These are phyloP conservation scores for Equus quagga DNA, from an alignment of 2,113 vertebrate genomes.

Conservation along the genomic window DNA sequence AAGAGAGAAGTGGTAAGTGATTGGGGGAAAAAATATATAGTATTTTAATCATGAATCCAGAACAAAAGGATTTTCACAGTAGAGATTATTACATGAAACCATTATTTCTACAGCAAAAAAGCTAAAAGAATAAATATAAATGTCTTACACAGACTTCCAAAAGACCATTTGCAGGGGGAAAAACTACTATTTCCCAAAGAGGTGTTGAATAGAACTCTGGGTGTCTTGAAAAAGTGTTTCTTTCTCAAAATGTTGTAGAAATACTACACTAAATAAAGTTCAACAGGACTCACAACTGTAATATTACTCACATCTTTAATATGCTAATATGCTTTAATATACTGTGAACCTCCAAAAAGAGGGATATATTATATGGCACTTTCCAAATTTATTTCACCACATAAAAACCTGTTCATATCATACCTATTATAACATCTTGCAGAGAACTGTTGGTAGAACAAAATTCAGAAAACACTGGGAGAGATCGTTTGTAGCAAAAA, in stretches of 20 bases:
- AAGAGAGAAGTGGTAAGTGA: not conserved
- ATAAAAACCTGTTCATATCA: constrained; percentile 30
- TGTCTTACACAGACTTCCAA: not conserved
- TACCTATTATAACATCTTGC: not conserved
- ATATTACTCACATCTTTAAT: not conserved
- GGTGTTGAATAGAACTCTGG: not conserved
- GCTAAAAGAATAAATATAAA: constrained; percentile 26
- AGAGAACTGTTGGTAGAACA: not conserved
- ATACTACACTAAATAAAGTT: constrained; percentile 24
- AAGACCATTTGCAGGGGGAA: constrained; percentile 12
- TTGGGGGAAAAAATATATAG: not conserved
- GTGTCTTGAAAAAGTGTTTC: not conserved
- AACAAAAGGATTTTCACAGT: constrained; percentile 17
- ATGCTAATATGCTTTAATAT: constrained; percentile 25
- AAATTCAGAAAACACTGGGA: constrained; percentile 45
- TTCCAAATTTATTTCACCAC: constrained; percentile 45
- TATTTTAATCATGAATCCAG: not conserved
- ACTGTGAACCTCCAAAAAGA: not conserved
- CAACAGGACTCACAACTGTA: not conserved
- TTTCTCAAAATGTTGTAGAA: constrained; percentile 40
- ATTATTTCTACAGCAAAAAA: constrained; percentile 40
- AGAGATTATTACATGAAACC: not conserved
- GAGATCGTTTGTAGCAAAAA: not conserved
- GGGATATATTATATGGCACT: not conserved
- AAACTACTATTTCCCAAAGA: not conserved